phyloP scores from a whole-genome alignment of 2,888 invertebrate genomes.

The Tachystola acroxantha region DNA sequence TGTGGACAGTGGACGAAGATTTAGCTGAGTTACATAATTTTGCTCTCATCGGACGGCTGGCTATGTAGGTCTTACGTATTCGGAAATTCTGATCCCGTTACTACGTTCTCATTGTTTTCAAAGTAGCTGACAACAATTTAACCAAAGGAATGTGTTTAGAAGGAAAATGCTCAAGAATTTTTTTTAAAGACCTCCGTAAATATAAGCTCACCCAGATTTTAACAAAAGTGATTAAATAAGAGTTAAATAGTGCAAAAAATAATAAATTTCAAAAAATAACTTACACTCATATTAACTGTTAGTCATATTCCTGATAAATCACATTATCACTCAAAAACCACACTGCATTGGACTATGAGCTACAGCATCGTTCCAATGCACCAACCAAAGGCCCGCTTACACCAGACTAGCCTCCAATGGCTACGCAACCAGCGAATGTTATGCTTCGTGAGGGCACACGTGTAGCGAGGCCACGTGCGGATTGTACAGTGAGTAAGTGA shows the following conservation, averaged over 20 bases:
- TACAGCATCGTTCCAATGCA: no score
- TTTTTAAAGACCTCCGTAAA: not conserved
- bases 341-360: slow-evolving; percentile 7
- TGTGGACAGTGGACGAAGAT: no score
- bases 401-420: slow-evolving; percentile 19
- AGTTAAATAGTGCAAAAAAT: no score
- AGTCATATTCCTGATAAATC: not conserved
- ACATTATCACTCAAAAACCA: slow-evolving; percentile 4
- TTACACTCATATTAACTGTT: slow-evolving; percentile 9
- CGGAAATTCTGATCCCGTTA: slow-evolving; percentile 42
- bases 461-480: slow-evolving; percentile 60
- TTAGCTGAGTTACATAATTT: slow-evolving; percentile 16
- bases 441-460: slow-evolving; percentile 53
- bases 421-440: slow-evolving; percentile 28
- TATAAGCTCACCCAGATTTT: not conserved
- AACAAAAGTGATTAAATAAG: not conserved
- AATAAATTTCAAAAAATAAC: not conserved
- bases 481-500: slow-evolving; percentile 62
- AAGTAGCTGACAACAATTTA: no score
- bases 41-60: slow-evolving; percentile 38
- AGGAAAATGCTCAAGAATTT: no score
- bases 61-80: slow-evolving; percentile 54
- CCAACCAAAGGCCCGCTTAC: slow-evolving; percentile 26
- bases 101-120: slow-evolving; percentile 20
- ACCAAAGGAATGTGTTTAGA: no score